phyloP scores from a whole-genome alignment of 2,888 invertebrate species.

The Fragum sueziense region DNA sequence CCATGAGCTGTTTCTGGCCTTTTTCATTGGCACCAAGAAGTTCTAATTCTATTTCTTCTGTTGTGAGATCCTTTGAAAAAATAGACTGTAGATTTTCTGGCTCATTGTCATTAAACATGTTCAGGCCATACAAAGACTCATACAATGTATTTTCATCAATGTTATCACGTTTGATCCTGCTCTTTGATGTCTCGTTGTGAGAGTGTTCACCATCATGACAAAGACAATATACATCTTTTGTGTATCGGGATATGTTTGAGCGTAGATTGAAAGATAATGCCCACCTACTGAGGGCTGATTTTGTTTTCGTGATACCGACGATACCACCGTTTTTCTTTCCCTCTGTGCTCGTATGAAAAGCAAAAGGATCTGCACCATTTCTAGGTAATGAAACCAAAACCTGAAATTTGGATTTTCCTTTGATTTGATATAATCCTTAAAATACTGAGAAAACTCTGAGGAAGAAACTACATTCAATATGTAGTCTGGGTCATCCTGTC shows the following conservation, averaged over 20 bases:
- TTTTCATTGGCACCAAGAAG: background rate
- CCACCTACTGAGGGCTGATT: background rate
- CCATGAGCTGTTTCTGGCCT: background rate
- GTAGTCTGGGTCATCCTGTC: background rate
- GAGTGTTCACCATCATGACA: background rate
- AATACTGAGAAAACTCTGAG: background rate
- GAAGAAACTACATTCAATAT: background rate
- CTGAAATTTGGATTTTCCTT: background rate
- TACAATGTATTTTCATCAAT: background rate
- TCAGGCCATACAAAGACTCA: background rate
- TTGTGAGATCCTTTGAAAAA: background rate
- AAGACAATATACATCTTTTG: background rate
- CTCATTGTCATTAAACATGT: background rate
- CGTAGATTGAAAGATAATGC: conserved; percentile 12
- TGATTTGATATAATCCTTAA: background rate
- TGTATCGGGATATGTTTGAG: background rate
- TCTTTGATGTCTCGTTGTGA: background rate
- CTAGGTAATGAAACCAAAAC: conserved; percentile 1
- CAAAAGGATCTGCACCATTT: background rate
- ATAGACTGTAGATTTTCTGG: background rate
- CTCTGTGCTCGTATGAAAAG: conserved; percentile 3
- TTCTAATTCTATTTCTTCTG: background rate
- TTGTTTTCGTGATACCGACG: background rate
- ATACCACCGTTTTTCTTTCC: background rate
- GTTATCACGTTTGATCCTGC: background rate